These are phyloP conservation scores for Tipula helvola DNA, from an alignment of 2,888 invertebrate genomes.

Conservation along the genomic window DNA sequence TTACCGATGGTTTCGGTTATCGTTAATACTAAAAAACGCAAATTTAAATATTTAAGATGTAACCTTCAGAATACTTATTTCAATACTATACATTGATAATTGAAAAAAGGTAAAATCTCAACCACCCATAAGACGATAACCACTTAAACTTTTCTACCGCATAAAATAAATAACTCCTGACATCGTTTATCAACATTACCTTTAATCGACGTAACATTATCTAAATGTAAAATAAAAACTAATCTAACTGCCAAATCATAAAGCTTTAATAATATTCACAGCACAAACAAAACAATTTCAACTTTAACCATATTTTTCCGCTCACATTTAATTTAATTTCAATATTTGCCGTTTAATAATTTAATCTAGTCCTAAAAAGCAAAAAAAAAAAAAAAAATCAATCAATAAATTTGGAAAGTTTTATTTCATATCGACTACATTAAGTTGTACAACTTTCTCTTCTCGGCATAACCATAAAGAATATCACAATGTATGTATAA, in stretches of 20 bases:
- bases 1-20: no score
- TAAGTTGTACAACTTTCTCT: background rate
- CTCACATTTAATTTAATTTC: background rate
- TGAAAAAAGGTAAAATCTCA: no score
- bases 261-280: background rate
- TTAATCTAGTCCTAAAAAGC: background rate
- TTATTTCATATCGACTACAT: background rate
- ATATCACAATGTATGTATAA: background rate
- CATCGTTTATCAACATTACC: no score
- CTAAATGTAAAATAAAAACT: background rate
- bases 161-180: no score
- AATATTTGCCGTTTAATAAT: background rate
- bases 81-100: no score
- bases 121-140: no score
- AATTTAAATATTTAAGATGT: no score
- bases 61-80: no score
- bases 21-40: no score
- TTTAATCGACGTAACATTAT: no score
- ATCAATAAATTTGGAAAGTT: background rate
- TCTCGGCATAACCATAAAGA: background rate
- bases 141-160: no score
- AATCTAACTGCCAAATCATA: background rate
- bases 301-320: background rate
- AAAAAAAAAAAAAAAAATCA: background rate
- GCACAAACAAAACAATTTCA: background rate